A percentile compares a stretch with the other conserved stretches of the same genome.
Conservation (phyloP, 1,140 invertebrate genomes). For the Episyrphus balteatus region DNA sequence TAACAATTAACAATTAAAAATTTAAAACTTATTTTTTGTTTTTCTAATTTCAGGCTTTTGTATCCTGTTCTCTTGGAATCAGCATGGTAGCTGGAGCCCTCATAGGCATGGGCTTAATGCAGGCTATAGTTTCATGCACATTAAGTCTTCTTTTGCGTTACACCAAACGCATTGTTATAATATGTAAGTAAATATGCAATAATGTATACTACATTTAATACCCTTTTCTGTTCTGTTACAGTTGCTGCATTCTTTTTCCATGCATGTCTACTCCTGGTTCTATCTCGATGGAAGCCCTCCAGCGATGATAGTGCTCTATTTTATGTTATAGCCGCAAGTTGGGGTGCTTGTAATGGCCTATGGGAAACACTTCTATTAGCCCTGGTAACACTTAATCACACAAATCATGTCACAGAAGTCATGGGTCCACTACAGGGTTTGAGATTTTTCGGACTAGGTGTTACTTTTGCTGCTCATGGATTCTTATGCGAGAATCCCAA, state of each 20-base stretch:
- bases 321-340: conserved; percentile 56
- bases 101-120: conserved; percentile 49
- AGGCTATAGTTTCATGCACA: conserved; percentile 52
- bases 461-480: conserved; percentile 32
- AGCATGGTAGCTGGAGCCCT: conserved; percentile 48
- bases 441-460: conserved; percentile 27
- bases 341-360: conserved; percentile 62
- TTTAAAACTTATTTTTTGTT: not conserved
- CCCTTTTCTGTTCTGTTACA: conserved; percentile 21
- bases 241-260: conserved; percentile 56
- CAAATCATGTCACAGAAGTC: conserved; percentile 20
- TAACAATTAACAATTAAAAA: not conserved
- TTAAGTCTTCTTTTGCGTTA: conserved; percentile 53
- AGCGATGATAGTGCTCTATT: conserved; percentile 56
- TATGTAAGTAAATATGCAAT: conserved; percentile 34
- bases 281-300: conserved; percentile 53
- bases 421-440: conserved; percentile 23
- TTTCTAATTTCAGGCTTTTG: conserved; percentile 27
- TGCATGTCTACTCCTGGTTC: conserved; percentile 49
- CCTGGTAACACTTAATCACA: conserved; percentile 30
- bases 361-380: conserved; percentile 51
- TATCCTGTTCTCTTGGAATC: conserved; percentile 47
- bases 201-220: not conserved
- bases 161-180: conserved; percentile 49
- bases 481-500: conserved; percentile 34